Evolutionary conservation across 2,888 invertebrate genomes (phyloP).

Genomic region (Heteromyza rotundicornis): DNA sequence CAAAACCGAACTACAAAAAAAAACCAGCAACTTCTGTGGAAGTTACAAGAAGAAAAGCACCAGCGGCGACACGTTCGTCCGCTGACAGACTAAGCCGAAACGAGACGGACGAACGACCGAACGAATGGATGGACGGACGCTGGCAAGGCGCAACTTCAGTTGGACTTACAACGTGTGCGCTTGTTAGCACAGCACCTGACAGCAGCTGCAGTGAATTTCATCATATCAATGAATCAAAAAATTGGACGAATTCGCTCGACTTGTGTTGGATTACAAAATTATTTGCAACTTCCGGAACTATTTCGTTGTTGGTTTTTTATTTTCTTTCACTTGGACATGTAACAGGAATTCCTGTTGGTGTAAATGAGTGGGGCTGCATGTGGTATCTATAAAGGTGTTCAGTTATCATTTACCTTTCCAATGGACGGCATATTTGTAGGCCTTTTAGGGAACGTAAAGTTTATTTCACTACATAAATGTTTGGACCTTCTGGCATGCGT

Average conservation of each 20-base stretch:
- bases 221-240: slow-evolving; percentile 20
- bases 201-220: neutral
- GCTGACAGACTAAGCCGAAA: slow-evolving; percentile 24
- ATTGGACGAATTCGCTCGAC: slow-evolving; percentile 7
- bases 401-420: too few species aligned
- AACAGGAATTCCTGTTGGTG: too few species aligned
- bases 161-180: neutral
- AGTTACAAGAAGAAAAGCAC: slow-evolving; percentile 28
- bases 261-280: slow-evolving; percentile 12
- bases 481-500: too few species aligned
- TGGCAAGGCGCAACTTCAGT: neutral
- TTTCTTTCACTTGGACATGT: too few species aligned
- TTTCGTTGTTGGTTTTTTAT: too few species aligned
- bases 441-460: too few species aligned
- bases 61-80: slow-evolving; percentile 38
- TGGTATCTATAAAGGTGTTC: too few species aligned
- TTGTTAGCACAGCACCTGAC: slow-evolving; percentile 3
- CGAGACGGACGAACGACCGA: slow-evolving; percentile 2
- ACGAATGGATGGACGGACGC: neutral
- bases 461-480: too few species aligned
- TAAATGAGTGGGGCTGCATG: too few species aligned
- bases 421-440: too few species aligned
- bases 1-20: slow-evolving; percentile 1
- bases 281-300: slow-evolving; percentile 22
- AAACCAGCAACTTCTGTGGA: slow-evolving; percentile 28